Conservation (phyloP, 2,888 invertebrate genomes). For the Tuberolachnus salignus region DNA sequence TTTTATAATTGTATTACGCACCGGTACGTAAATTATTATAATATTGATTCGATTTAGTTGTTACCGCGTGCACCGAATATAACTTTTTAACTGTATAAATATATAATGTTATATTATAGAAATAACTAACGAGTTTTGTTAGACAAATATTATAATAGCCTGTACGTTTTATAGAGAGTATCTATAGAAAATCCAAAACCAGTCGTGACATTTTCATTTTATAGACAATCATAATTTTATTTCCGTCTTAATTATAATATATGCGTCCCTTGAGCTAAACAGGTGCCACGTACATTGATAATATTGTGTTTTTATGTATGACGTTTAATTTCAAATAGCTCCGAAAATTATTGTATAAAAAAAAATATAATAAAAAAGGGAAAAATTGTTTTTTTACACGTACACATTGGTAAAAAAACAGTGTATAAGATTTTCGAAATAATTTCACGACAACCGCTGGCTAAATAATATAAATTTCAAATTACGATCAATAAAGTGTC, state of each 20-base stretch:
- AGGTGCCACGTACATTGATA: neutral
- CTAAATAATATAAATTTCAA: too few relatives aligned
- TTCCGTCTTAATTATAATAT: neutral
- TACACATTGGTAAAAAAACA: too few relatives aligned
- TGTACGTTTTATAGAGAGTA: slow-evolving; percentile 24
- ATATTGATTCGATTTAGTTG: neutral
- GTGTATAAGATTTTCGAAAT: too few relatives aligned
- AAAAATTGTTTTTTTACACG: too few relatives aligned
- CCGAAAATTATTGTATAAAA: too few relatives aligned
- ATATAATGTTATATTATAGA: too few relatives aligned
- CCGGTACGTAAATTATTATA: neutral
- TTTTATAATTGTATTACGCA: neutral
- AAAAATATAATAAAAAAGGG: too few relatives aligned
- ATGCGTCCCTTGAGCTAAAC: slow-evolving; percentile 1
- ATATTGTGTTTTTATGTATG: neutral
- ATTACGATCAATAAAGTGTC: too few relatives aligned
- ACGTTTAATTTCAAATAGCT: neutral
- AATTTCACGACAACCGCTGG: too few relatives aligned
- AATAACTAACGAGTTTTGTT: slow-evolving; percentile 1
- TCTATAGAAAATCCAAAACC: slow-evolving; percentile 6
- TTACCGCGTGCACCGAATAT: neutral
- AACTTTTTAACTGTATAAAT: neutral
- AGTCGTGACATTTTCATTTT: neutral
- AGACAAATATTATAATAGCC: neutral
- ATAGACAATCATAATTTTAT: neutral